Evolutionary conservation across 2,888 invertebrate species (phyloP).

Genomic region (Oscheius sp.): DNA sequence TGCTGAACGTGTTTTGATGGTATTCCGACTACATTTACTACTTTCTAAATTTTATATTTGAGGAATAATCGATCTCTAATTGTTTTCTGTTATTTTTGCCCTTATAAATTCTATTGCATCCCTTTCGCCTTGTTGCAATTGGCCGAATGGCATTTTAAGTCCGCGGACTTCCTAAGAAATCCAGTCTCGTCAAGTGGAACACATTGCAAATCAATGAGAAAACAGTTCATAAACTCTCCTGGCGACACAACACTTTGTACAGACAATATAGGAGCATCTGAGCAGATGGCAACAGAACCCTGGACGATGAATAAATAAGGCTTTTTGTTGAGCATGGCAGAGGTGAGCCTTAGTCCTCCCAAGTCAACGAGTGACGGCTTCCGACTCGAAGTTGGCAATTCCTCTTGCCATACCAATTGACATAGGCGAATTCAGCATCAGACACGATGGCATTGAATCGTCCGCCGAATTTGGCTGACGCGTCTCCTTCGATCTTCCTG

Average conservation of each 20-base stretch:
- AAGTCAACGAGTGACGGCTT: slow-evolving; percentile 70
- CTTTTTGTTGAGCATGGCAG: background rate
- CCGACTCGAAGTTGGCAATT: slow-evolving; percentile 71
- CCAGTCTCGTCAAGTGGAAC: slow-evolving; percentile 16
- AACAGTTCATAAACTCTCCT: slow-evolving; percentile 32
- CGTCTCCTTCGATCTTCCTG: slow-evolving; percentile 66
- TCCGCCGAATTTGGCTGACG: slow-evolving; percentile 70
- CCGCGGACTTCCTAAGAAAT: slow-evolving; percentile 12
- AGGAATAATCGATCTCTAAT: background rate
- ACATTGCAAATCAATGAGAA: background rate
- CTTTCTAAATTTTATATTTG: background rate
- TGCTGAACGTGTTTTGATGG: slow-evolving; percentile 28
- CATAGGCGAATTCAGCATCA: slow-evolving; percentile 71
- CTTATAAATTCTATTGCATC: too few relatives aligned
- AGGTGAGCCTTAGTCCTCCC: slow-evolving; percentile 68
- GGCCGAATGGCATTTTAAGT: background rate
- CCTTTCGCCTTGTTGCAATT: too few relatives aligned
- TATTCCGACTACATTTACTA: slow-evolving; percentile 19
- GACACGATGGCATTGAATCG: slow-evolving; percentile 73
- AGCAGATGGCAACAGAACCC: slow-evolving; percentile 23
- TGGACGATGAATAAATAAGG: slow-evolving; percentile 23
- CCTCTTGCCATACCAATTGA: slow-evolving; percentile 66
- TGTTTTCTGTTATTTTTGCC: background rate
- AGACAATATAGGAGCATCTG: slow-evolving; percentile 28
- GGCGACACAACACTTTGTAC: slow-evolving; percentile 29